These are phyloP conservation scores for Leptosomus discolor DNA, from an alignment of 2,113 vertebrate genomes.

Conservation along the genomic window DNA sequence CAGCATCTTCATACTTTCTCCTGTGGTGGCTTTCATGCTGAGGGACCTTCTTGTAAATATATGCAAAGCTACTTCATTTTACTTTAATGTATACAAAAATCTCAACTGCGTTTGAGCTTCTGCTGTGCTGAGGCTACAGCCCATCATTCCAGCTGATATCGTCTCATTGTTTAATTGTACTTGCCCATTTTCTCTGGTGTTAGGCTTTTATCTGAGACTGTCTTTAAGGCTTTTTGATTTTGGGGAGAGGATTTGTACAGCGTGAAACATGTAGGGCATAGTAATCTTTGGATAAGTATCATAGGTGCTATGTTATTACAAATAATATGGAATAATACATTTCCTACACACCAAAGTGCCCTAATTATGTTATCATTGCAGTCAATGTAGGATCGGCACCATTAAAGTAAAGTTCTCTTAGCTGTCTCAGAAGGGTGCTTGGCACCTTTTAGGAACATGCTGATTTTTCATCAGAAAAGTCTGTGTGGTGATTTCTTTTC, in stretches of 20 bases:
- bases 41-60: not conserved
- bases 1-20: not conserved
- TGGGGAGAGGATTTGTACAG: not conserved
- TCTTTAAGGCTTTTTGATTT: constrained; percentile 32
- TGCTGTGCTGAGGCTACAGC: not conserved
- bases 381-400: not conserved
- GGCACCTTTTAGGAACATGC: not conserved
- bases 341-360: not conserved
- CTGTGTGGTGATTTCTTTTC: not conserved
- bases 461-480: not conserved
- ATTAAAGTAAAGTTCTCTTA: not conserved
- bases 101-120: not conserved
- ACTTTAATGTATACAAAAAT: not conserved
- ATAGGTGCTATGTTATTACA: not conserved
- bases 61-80: not conserved
- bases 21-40: not conserved
- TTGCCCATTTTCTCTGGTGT: not conserved
- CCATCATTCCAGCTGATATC: not conserved
- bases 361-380: not conserved
- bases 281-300: not conserved
- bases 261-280: not conserved
- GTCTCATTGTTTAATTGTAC: constrained; percentile 6
- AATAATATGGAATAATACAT: constrained; percentile 8
- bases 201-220: not conserved
- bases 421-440: not conserved